Evolutionary conservation across 2,797 vertebrate genomes (phyloP).

Genomic region (Gastrophryne carolinensis): DNA sequence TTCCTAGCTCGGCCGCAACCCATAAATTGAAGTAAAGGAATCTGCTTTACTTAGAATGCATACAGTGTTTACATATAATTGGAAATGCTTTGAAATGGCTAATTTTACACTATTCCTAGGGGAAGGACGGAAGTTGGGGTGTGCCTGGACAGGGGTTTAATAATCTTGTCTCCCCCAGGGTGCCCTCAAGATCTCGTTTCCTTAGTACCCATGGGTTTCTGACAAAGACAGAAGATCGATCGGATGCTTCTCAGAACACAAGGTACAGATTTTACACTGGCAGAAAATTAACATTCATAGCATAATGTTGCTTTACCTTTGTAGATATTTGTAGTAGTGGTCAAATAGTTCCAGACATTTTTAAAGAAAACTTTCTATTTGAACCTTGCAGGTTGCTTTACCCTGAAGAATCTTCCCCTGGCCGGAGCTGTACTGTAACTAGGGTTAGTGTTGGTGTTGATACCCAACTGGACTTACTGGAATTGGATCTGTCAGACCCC

Average conservation of each 20-base stretch:
- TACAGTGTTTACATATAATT: too few relatives aligned
- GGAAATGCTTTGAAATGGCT: too few relatives aligned
- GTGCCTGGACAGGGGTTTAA: too few relatives aligned
- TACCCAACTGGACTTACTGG: slow-evolving; percentile 42
- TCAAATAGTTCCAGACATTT: too few relatives aligned
- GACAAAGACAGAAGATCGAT: neutral
- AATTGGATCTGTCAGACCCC: neutral
- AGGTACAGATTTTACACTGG: neutral
- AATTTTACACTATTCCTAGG: too few relatives aligned
- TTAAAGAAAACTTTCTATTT: neutral
- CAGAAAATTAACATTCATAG: too few relatives aligned
- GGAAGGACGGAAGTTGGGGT: too few relatives aligned
- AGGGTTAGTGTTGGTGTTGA: slow-evolving; percentile 60
- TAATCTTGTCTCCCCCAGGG: neutral
- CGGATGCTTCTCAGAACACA: neutral
- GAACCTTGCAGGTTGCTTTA: neutral
- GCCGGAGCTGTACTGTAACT: slow-evolving; percentile 18
- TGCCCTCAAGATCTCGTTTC: slow-evolving; percentile 41
- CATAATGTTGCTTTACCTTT: neutral
- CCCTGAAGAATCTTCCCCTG: neutral
- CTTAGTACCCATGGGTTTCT: slow-evolving; percentile 30
- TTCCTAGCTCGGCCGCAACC: too few relatives aligned
- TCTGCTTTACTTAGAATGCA: too few relatives aligned
- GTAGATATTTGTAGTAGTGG: neutral
- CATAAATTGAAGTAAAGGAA: too few relatives aligned